Base-by-base conservation (phyloP, 23 tunicate species). In the Phallusia fumigata region DNA sequence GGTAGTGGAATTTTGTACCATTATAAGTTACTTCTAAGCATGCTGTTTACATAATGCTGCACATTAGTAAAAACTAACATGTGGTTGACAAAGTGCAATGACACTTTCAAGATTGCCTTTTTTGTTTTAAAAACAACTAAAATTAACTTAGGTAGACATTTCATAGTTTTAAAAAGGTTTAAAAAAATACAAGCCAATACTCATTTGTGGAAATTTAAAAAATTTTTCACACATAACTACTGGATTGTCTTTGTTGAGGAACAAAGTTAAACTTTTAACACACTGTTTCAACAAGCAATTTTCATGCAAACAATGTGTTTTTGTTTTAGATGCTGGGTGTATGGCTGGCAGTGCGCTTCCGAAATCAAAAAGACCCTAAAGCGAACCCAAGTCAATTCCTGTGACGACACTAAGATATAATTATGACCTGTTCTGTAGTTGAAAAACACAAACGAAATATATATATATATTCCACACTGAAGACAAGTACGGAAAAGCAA, bases 301-400 rank as follows among this genome's bases (percentile, higher is more conserved):
- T n/a, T n/a, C n/a, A n/a, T n/a, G n/a, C n/a, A n/a, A n/a, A n/a
- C 5, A 40, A 40, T 40, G 47, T 40, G 10, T 3, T 40, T 3
- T 3, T 40, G 35, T 77, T 79, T 72, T 84, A 97, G 97, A 90
- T 97, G 95, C 85, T 97, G 52, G 99, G 99, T 0, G 99, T 97
- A 19, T 97, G 96, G 92, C 76, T 97, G 53, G 99, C 99, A 12
- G 97, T 97, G 15, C 89, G 99, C 51, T 97, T 79, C 73, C 80
- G 99, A 36, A 97, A 97, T 82, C 99, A 97, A 84, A 89, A 94
- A 82, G 97, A 97, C 86, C 99, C 99, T 36, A 74, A 35, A 21
- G 94, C 98, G 1, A 94, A 94, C 74, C 98, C 98, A 45, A 94
- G 84, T 69, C 90, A 94, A 64, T 89, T 94, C 79, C 77, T 94